phyloP scores from a whole-genome alignment of 2,113 vertebrate species.

The Mus musculus region DNA sequence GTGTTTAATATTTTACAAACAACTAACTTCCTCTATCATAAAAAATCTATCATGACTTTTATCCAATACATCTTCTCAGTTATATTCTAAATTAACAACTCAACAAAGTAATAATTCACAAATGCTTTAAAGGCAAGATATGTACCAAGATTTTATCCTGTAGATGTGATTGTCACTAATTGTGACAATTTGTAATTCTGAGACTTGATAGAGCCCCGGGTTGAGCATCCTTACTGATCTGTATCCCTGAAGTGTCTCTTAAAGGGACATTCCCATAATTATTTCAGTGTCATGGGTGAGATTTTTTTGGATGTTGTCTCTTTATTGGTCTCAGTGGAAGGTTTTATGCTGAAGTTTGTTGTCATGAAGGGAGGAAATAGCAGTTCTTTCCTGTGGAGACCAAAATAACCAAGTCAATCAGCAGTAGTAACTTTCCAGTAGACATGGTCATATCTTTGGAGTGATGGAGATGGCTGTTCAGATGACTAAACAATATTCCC shows the following conservation, averaged over 20 bases:
- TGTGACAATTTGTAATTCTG: not conserved
- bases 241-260: too few relatives aligned
- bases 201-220: not conserved
- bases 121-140: not conserved
- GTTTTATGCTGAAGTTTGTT: not conserved
- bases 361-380: not conserved
- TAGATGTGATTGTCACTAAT: not conserved
- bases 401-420: not conserved
- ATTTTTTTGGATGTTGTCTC: not conserved
- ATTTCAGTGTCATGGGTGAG: not conserved
- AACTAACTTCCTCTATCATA: not conserved
- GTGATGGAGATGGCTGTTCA: too few relatives aligned
- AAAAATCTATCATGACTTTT: slow-evolving; percentile 3
- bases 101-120: not conserved
- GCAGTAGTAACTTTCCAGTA: not conserved
- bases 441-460: not conserved
- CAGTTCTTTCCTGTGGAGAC: not conserved
- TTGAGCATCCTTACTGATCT: accelerated
- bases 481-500: not conserved
- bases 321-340: not conserved
- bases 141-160: not conserved
- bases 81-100: not conserved
- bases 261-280: not conserved
- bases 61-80: not conserved
- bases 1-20: slow-evolving; percentile 19